phyloP scores from a whole-genome alignment of 2,888 invertebrate genomes.

The Synanthedon andrenaeformis region DNA sequence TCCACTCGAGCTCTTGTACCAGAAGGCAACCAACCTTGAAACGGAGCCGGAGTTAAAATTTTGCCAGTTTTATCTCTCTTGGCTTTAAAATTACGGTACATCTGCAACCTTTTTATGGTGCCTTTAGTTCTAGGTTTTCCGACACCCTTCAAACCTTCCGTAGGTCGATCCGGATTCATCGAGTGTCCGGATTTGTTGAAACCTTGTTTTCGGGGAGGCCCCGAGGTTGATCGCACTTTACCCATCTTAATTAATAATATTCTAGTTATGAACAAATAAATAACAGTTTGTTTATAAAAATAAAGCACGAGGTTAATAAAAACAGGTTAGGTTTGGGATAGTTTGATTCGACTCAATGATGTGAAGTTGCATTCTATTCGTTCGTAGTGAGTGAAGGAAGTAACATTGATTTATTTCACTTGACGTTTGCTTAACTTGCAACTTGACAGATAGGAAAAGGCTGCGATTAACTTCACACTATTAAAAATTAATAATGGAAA shows the following conservation, averaged over 20 bases:
- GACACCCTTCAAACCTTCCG: conserved; percentile 84
- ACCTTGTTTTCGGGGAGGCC: conserved; percentile 85
- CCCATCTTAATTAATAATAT: conserved; percentile 69
- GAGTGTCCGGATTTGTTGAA: conserved; percentile 90
- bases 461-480: no score
- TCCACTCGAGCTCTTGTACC: conserved; percentile 95
- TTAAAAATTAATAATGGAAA: no score
- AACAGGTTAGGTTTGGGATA: not conserved
- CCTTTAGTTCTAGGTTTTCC: conserved; percentile 88
- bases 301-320: not conserved
- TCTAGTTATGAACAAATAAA: not conserved
- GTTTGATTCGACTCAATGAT: not conserved
- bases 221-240: conserved; percentile 78
- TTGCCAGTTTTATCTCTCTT: conserved; percentile 90
- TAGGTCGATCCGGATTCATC: conserved; percentile 92
- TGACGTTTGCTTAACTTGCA: no score
- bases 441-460: no score
- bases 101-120: conserved; percentile 95
- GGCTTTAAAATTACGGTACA: conserved; percentile 98
- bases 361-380: not conserved
- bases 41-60: conserved; percentile 94
- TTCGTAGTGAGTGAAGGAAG: not conserved
- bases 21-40: conserved; percentile 89
- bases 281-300: not conserved
- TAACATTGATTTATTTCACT: no score